Conservation (phyloP, 2,113 vertebrate species). For the Hystrix brachyura region DNA sequence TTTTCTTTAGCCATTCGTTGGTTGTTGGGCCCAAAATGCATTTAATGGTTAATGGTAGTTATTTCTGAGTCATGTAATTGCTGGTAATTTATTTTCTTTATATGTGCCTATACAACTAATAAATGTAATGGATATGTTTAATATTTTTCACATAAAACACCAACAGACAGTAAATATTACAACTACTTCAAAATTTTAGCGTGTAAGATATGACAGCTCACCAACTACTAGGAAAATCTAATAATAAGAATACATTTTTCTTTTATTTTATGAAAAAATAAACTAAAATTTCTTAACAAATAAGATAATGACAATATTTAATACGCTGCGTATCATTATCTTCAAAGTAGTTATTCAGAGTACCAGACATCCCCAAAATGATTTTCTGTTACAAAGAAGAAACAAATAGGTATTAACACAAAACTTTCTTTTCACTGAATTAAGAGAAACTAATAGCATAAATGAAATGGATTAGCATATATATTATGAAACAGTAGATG, state of each 20-base stretch:
- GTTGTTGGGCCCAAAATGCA: neutral
- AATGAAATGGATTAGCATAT: neutral
- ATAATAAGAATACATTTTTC: conserved; percentile 40
- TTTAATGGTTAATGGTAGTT: neutral
- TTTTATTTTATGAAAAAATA: neutral
- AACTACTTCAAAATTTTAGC: conserved; percentile 30
- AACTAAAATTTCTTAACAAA: neutral
- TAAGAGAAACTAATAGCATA: neutral
- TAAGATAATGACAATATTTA: neutral
- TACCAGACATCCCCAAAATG: neutral
- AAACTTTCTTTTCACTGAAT: neutral
- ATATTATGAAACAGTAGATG: neutral
- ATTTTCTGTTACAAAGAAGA: neutral
- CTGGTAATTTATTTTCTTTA: neutral
- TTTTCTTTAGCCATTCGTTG: too few relatives aligned
- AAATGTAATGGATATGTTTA: neutral
- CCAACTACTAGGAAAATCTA: conserved; percentile 57
- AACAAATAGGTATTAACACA: neutral
- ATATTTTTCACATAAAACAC: neutral
- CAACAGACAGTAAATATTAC: conserved; percentile 58
- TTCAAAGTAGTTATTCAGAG: neutral
- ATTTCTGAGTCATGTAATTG: neutral
- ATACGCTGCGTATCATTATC: neutral
- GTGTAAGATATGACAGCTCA: conserved; percentile 4
- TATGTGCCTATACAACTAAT: neutral